Evolutionary conservation across 2,888 invertebrate genomes (phyloP), one percentile per base, ranked within the genome.

Genomic region (Pseudococcus jackbeardsleyi): DNA sequence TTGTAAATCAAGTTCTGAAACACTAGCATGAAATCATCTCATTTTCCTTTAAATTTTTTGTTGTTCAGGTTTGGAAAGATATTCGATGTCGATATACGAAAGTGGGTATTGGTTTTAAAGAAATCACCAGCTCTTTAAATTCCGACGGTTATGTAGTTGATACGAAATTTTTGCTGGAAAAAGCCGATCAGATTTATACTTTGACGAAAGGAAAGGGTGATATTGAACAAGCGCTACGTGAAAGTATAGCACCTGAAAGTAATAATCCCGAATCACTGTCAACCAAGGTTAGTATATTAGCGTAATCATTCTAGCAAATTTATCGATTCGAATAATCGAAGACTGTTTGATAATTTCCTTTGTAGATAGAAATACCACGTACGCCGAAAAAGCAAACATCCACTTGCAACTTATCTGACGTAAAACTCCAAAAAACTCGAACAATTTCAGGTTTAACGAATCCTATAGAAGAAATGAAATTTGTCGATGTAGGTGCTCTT

Each of bases 1-100:
- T 72, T 33, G 33, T 8, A 17, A 39, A 33, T 17, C 6, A 17
- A 33, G 1, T 3, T 82, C 9, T 82, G 17, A 4, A n/a, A 19
- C 39, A n/a, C 77, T 0, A 12, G 39, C 11, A 8, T 39, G 39
- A 7, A 79, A 7, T n/a, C 8, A 4, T 8, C 39, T 39, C 39
- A 42, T 4, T 79, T 77, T 77, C 3, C 9, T 79, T 9, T 19
- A 19, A 12, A 48, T 85, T 54, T 48, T 54, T 54, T 50, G 50
- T 85, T 54, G 11, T 12, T 1, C 33, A 85, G 85, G 54, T 54
- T 15, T 85, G 85, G 85, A 85, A 85, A 50, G 85, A 85, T 85
- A 54, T 50, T 26, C 6, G 50, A 54, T 0, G 5, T 8, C 50
- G 85, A 15, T 85, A 54, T 85, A 33, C 2, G 17, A 85, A 85